Conservation (phyloP, 2,113 vertebrate genomes). For the Vimba vimba region DNA sequence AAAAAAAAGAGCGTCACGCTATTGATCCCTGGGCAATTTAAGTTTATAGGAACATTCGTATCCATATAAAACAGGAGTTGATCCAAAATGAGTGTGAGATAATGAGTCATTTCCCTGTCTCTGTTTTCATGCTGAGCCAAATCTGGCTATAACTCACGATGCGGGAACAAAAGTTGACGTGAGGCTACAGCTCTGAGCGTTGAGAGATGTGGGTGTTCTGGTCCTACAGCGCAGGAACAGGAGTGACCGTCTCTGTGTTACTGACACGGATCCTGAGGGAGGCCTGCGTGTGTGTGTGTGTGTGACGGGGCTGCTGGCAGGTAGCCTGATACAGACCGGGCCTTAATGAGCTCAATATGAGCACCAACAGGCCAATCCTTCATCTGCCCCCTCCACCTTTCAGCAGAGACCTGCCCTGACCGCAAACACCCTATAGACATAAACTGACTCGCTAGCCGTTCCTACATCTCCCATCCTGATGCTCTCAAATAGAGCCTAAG, state of each 20-base stretch:
- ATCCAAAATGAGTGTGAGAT: conserved; percentile 23
- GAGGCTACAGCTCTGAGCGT: conserved; percentile 13
- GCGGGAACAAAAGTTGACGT: conserved; percentile 28
- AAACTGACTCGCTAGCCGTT: neutral
- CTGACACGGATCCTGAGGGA: conserved; percentile 17
- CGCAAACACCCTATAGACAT: neutral
- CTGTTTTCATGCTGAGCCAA: conserved; percentile 45
- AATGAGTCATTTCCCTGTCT: conserved; percentile 34
- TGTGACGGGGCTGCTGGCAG: conserved; percentile 1
- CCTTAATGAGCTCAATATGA: conserved; percentile 17
- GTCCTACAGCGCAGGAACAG: conserved; percentile 6
- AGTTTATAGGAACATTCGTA: neutral
- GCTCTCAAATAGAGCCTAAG: neutral
- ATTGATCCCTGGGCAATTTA: neutral
- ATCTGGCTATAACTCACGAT: conserved; percentile 26
- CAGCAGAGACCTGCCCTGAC: conserved; percentile 11
- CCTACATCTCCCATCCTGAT: neutral
- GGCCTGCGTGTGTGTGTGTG: neutral
- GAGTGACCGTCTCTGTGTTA: neutral
- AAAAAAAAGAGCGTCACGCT: neutral
- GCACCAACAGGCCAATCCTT: conserved; percentile 14
- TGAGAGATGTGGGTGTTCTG: neutral
- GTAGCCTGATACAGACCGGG: neutral
- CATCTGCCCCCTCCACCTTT: conserved; percentile 6
- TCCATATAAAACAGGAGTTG: conserved; percentile 2